A percentile compares a stretch with the other conserved stretches of the same genome.
phyloP scores from a whole-genome alignment of 2,113 vertebrate species.

The Rhinoderma darwinii region DNA sequence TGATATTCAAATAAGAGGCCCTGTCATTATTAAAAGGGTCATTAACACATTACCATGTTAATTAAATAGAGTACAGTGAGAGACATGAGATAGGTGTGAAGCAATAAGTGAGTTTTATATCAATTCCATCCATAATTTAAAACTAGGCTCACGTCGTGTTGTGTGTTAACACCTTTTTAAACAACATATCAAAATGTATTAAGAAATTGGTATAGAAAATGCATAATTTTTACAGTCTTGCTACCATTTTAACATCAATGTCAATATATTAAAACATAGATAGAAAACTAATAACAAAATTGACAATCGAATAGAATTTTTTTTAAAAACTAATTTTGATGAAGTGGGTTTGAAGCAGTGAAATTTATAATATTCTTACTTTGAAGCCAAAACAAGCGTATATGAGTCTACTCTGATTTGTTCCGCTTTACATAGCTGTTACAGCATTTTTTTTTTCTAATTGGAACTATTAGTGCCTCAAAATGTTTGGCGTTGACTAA shows the following conservation, averaged over 20 bases:
- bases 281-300: no score
- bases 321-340: no score
- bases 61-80: slow-evolving; percentile 4
- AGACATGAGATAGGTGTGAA: not conserved
- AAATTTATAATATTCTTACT: no score
- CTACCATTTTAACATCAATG: not conserved
- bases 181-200: not conserved
- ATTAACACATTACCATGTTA: slow-evolving; percentile 4
- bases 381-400: no score
- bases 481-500: no score
- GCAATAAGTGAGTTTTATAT: not conserved
- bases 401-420: no score
- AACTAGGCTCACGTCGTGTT: not conserved
- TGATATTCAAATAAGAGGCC: not conserved
- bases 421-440: no score
- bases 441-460: no score
- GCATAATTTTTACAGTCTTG: not conserved
- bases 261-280: no score
- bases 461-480: no score
- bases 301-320: no score
- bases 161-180: not conserved
- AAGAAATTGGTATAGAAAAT: not conserved
- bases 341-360: no score
- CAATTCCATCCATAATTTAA: not conserved
- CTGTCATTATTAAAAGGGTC: not conserved